These are phyloP conservation scores for Coptotermes formosanus DNA, from an alignment of 1,140 invertebrate species.

Conservation along the genomic window DNA sequence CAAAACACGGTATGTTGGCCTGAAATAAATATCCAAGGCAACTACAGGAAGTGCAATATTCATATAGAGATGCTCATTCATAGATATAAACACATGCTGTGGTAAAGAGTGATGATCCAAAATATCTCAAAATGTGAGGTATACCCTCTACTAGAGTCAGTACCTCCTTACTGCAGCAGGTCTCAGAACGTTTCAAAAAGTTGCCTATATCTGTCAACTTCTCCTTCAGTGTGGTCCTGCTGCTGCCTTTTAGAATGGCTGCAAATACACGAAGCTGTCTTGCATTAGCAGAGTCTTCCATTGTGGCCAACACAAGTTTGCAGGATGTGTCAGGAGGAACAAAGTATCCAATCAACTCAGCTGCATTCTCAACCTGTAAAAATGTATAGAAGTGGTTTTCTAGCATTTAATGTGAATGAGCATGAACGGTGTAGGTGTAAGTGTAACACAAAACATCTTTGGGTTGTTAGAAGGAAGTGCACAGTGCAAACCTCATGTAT, in stretches of 20 bases:
- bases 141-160: not conserved
- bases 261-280: slow-evolving; percentile 54
- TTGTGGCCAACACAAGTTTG: slow-evolving; percentile 54
- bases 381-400: not conserved
- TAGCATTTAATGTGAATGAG: no score
- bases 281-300: slow-evolving; percentile 53
- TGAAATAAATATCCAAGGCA: no score
- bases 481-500: no score
- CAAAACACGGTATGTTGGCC: no score
- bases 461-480: no score
- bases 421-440: no score
- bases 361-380: slow-evolving; percentile 53
- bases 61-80: no score
- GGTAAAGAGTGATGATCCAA: no score
- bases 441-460: no score
- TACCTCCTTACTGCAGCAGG: slow-evolving; percentile 45
- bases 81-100: no score
- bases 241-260: slow-evolving; percentile 50
- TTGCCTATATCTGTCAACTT: slow-evolving; percentile 44
- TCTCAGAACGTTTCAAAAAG: slow-evolving; percentile 45
- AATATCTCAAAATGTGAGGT: not conserved
- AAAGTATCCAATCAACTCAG: slow-evolving; percentile 72
- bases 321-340: slow-evolving; percentile 59
- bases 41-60: no score
- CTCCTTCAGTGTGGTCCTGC: slow-evolving; percentile 36